Evolutionary conservation across 2,113 vertebrate species (phyloP).

Genomic region (Chaenocephalus aceratus): DNA sequence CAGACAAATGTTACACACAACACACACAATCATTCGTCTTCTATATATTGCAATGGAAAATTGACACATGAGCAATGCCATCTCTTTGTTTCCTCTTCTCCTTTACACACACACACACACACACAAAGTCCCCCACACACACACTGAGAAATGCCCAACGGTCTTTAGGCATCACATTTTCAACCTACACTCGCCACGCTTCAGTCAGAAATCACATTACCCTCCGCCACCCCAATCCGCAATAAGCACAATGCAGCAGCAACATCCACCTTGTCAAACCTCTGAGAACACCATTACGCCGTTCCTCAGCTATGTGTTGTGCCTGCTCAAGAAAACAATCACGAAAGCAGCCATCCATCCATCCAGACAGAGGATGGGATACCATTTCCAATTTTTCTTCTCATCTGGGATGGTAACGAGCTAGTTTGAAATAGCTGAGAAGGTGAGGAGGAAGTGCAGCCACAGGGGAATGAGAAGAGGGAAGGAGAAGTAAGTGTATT

Average conservation of each 20-base stretch:
- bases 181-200: constrained; percentile 50
- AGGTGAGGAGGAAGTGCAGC: constrained; percentile 34
- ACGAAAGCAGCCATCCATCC: constrained; percentile 50
- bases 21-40: constrained; percentile 21
- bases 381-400: constrained; percentile 44
- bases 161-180: constrained; percentile 52
- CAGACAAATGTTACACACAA: constrained; percentile 4
- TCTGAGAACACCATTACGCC: constrained; percentile 43
- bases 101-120: constrained; percentile 1
- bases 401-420: constrained; percentile 64
- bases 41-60: constrained; percentile 27
- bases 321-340: constrained; percentile 56
- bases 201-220: constrained; percentile 69
- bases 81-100: constrained; percentile 15
- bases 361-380: constrained; percentile 29
- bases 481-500: constrained; percentile 48
- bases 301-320: constrained; percentile 13
- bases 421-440: constrained; percentile 36
- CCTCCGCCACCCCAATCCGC: constrained; percentile 34
- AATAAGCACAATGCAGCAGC: constrained; percentile 58
- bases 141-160: constrained; percentile 50
- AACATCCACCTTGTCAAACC: constrained; percentile 62
- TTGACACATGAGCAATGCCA: constrained; percentile 22
- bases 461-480: constrained; percentile 26
- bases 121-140: constrained; percentile 23